phyloP scores from a whole-genome alignment of 2,113 vertebrate genomes.

The Tachycineta bicolor region DNA sequence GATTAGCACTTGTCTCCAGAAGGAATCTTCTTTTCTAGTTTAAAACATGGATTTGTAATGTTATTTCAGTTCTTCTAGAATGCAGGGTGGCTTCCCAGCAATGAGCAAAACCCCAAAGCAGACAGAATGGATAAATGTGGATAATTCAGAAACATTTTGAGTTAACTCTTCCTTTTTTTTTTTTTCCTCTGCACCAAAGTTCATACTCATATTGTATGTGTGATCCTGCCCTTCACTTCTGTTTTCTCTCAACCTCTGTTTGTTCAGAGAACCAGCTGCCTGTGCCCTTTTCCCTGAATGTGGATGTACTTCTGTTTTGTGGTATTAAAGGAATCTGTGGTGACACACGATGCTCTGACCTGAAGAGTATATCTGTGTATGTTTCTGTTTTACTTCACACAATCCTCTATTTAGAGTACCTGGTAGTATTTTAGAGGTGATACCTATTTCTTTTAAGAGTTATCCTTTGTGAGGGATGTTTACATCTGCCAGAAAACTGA shows the following conservation, averaged over 20 bases:
- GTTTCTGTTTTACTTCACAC: neutral
- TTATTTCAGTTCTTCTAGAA: neutral
- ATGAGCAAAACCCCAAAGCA: rapidly evolving
- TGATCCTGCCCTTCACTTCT: neutral
- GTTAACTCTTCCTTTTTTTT: neutral
- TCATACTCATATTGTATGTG: neutral
- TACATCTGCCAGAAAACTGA: neutral
- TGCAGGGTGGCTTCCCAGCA: neutral
- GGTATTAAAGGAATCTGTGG: neutral
- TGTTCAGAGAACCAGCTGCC: neutral
- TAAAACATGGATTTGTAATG: neutral
- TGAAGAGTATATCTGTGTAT: neutral
- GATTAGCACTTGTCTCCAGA: neutral
- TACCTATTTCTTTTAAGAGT: neutral
- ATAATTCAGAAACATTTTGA: neutral
- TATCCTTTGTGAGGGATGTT: neutral
- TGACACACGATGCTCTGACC: neutral
- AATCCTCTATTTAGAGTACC: neutral
- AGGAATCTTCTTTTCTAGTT: neutral
- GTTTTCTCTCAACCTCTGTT: neutral
- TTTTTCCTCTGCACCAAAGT: neutral
- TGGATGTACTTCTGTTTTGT: neutral
- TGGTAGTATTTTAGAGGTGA: neutral
- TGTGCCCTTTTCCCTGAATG: neutral
- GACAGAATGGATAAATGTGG: neutral